These are phyloP conservation scores for Steinernema hermaphroditum DNA, from an alignment of 2,888 invertebrate genomes.

Conservation along the genomic window DNA sequence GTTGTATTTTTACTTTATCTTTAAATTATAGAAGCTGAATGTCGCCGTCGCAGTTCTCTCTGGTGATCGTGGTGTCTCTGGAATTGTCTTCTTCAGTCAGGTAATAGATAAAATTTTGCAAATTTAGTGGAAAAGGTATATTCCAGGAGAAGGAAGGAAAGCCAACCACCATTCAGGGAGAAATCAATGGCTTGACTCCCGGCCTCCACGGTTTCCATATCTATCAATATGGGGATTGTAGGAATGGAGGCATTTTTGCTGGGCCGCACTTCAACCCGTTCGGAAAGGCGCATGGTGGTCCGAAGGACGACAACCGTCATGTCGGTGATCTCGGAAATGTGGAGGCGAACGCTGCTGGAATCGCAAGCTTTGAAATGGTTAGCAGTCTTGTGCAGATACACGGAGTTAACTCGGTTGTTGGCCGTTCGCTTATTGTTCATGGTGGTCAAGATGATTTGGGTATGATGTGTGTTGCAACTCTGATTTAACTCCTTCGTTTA, in stretches of 20 bases:
- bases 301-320: conserved; percentile 65
- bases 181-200: conserved; percentile 60
- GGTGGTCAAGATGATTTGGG: conserved; percentile 66
- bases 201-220: conserved; percentile 67
- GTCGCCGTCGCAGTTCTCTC: conserved; percentile 59
- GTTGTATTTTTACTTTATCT: no score
- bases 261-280: conserved; percentile 68
- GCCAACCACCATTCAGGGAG: conserved; percentile 57
- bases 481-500: conserved; percentile 35
- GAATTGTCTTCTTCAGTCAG: conserved; percentile 58
- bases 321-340: conserved; percentile 67
- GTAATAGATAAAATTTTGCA: no score
- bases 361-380: conserved; percentile 58
- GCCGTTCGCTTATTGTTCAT: conserved; percentile 67
- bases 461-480: not conserved
- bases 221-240: conserved; percentile 65
- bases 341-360: conserved; percentile 59
- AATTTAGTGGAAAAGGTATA: no score
- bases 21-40: not conserved
- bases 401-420: conserved; percentile 60
- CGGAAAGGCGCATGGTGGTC: conserved; percentile 66
- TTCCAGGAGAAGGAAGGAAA: conserved; percentile 50
- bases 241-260: conserved; percentile 66
- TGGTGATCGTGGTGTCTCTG: conserved; percentile 50
- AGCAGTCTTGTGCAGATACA: conserved; percentile 56